Percentiles rank a stretch among this genome's conserved stretches.
phyloP scores from a whole-genome alignment of 1,140 invertebrate species.

The Apis laboriosa region DNA sequence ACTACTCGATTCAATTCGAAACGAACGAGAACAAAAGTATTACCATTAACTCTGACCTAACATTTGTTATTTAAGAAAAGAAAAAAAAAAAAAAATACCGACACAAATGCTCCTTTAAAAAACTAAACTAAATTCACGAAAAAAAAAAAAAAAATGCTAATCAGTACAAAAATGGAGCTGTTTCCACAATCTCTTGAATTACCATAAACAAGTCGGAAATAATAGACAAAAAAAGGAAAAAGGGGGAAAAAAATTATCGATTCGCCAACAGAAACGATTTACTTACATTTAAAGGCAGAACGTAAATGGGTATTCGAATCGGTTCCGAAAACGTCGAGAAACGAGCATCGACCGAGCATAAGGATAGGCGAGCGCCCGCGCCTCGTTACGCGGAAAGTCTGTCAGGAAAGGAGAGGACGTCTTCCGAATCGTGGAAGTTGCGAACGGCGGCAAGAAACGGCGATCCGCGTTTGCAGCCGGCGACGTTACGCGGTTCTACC shows the following conservation, averaged over 20 bases:
- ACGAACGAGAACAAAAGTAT: too few relatives aligned
- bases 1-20: too few relatives aligned
- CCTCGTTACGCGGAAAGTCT: slow-evolving; percentile 33
- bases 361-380: slow-evolving; percentile 12
- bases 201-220: too few relatives aligned
- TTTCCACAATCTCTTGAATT: too few relatives aligned
- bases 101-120: too few relatives aligned
- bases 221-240: too few relatives aligned
- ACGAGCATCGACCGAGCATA: neutral
- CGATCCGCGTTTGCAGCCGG: slow-evolving; percentile 1
- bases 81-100: too few relatives aligned
- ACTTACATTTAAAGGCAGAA: neutral
- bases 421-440: slow-evolving; percentile 58
- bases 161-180: too few relatives aligned
- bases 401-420: slow-evolving; percentile 47
- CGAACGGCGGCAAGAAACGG: slow-evolving; percentile 52
- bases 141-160: too few relatives aligned
- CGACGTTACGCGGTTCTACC: slow-evolving; percentile 52
- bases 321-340: neutral
- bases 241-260: neutral
- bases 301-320: neutral
- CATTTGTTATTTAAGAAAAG: too few relatives aligned
- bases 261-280: neutral
- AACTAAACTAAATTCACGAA: too few relatives aligned
- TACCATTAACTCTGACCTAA: too few relatives aligned